Evolutionary conservation across 37 sponge, comb jelly and placozoan genomes (phyloP), one percentile per base, ranked within the genome.

Genomic region (Mnemiopsis leidyi): DNA sequence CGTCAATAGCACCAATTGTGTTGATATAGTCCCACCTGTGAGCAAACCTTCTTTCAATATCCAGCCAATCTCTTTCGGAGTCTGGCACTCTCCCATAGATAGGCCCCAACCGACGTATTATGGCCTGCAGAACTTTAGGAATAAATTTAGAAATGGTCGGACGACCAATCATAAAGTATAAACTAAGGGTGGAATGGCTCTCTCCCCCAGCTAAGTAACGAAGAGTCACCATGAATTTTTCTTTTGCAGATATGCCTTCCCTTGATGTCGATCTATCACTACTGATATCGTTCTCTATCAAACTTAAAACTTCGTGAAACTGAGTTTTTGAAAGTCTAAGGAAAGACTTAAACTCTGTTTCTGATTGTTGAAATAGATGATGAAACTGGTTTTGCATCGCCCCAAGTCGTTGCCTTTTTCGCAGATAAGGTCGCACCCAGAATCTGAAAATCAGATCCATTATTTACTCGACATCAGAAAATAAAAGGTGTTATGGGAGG

Each of bases 1-100:
- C 95, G 31, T 95, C 95, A 36, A 95, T 69, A 29, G 95, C 95
- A 13, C 94, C 95, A 32, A 93, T 73, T 37, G 92, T 92, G 67
- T 94, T 67, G 0, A 32, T 35, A 75, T 92, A 95, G 32, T 94
- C 94, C 94, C 95, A 95, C 18, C 68, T 33, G 26, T 38, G 40
- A 9, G 32, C 32, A 68, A 94, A 95, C 1, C 75, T 32, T 37
- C 92, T 23, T 0, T 76, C 83, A 0, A 95, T 71, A 30, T 75
- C 25, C 0, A 2, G 39, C 95, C 94, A 95, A 28, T 94, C 83
- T 0, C 26, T 30, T 94, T 93, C 93, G 5, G 26, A 26, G 30
- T 2, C 0, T 0, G 79, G 79, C 1, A 77, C 35, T 32, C 33
- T 31, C 0, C 36, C 79, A 32, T 77, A 32, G 3, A 77, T 28